Base-by-base conservation (phyloP, 2,888 invertebrate species). In the Atherix ibis region DNA sequence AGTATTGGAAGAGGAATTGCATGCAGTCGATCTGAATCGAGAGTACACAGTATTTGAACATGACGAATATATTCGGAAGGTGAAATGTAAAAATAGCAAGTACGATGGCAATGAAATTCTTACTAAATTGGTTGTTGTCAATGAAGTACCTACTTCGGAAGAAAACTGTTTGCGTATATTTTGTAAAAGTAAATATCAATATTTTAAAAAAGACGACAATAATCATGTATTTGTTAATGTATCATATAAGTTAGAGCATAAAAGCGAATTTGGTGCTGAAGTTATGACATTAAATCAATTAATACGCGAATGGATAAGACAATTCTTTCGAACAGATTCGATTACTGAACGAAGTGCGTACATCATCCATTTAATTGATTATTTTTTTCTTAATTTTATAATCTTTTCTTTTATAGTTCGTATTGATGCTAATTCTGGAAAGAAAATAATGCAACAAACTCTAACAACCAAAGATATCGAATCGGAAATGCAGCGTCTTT, bases 161-260 rank as follows among this genome's bases (percentile, higher is more conserved):
- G 22, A 22, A 6, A 22, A 6, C 6, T 10, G 6, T 8, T 8
- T 22, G 6, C 6, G 10, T 22, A 22, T 22, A 8, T 22, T 22
- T 6, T 8, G 6, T 8, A 10, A 22, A 10, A 22, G 6, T 8
- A 22, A 22, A 10, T 22, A 22, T 13, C 10, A 26, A 12, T 26
- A 10, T 26, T 9, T 8, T 12, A 26, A 26, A 27, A 4, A 24
- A 10, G 15, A 27, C 3, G 22, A 34, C 24, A 19, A n/a, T 2
- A 15, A 8, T 5, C 3, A 14, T 3, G 6, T 19, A 9, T 35
- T 34, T 10, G 13, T 39, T 9, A 43, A 43, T 31, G 18, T 43
- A 9, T 45, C 44, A 16, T 37, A 42, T 13, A 49, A 49, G 36
- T 12, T 49, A 6, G 48, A 49, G 40, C 46, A 43, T 36, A 47